Conservation (phyloP, 2,113 vertebrate species). For the Zeus faber region DNA sequence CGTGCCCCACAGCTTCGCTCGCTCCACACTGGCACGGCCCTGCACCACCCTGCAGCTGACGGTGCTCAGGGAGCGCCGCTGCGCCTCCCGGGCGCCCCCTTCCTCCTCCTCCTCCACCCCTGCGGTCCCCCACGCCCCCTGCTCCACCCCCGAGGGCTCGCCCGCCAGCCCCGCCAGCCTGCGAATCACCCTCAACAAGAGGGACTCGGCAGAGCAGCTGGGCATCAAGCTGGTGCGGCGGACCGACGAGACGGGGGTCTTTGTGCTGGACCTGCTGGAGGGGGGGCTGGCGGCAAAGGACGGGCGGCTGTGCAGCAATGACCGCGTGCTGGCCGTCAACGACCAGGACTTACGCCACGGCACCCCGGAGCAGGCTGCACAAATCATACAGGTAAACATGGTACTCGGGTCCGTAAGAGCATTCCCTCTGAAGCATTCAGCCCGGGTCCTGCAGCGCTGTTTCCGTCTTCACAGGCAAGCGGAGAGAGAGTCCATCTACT, state of each 20-base stretch:
- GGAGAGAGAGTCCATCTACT: slow-evolving; percentile 91
- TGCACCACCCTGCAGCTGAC: slow-evolving; percentile 89
- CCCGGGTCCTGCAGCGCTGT: slow-evolving; percentile 12
- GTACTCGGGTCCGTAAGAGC: too few relatives aligned
- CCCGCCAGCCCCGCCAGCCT: slow-evolving; percentile 78
- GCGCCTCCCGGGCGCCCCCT: slow-evolving; percentile 73
- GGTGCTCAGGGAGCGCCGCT: slow-evolving; percentile 89
- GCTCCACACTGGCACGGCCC: slow-evolving; percentile 87
- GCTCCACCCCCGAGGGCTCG: slow-evolving; percentile 76
- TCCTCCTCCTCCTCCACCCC: slow-evolving; percentile 60
- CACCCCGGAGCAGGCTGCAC: slow-evolving; percentile 92
- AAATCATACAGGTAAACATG: slow-evolving; percentile 91
- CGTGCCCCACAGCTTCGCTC: slow-evolving; percentile 90
- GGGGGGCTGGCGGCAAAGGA: slow-evolving; percentile 94
- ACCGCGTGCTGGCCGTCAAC: slow-evolving; percentile 91
- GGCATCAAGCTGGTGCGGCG: slow-evolving; percentile 96
- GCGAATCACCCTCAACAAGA: slow-evolving; percentile 88
- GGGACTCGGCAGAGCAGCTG: slow-evolving; percentile 90
- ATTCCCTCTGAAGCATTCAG: not conserved
- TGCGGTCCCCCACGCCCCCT: slow-evolving; percentile 61
- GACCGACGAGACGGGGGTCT: slow-evolving; percentile 92
- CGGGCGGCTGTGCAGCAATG: slow-evolving; percentile 88
- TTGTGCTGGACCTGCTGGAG: slow-evolving; percentile 92
- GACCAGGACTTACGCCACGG: slow-evolving; percentile 93
- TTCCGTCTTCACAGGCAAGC: slow-evolving; percentile 80